A percentile compares a stretch with the other conserved stretches of the same genome.
These are phyloP conservation scores for Scartelaos histophorus DNA, from an alignment of 2,113 vertebrate species.

Conservation along the genomic window DNA sequence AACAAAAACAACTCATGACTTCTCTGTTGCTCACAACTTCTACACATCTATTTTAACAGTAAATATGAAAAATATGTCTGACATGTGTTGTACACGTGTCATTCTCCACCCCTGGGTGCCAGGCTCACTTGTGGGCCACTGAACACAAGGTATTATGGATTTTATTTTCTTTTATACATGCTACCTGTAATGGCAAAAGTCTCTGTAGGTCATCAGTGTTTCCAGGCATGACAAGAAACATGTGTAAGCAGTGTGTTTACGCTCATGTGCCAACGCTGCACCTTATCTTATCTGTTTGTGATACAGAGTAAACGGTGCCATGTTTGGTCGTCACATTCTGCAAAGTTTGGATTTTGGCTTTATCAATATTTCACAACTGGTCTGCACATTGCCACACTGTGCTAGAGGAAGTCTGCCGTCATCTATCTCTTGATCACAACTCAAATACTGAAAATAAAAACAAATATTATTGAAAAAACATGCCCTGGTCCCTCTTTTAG, in stretches of 20 bases:
- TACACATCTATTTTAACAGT: not conserved
- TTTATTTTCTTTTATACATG: slow-evolving; percentile 25
- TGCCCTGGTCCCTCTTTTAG: too few relatives aligned
- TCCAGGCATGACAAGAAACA: slow-evolving; percentile 39
- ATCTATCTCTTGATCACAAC: slow-evolving; percentile 46
- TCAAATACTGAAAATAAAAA: slow-evolving; percentile 69
- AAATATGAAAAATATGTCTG: not conserved
- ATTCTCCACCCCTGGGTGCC: slow-evolving; percentile 1
- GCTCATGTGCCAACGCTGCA: slow-evolving; percentile 19
- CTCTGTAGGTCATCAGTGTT: slow-evolving; percentile 43
- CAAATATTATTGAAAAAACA: not conserved
- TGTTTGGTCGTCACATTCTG: slow-evolving; percentile 42
- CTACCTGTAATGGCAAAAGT: slow-evolving; percentile 49
- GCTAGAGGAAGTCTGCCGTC: slow-evolving; percentile 46
- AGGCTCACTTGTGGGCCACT: not conserved
- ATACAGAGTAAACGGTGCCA: slow-evolving; percentile 50
- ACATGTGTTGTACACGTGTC: not conserved
- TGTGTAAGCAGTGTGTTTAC: slow-evolving; percentile 54
- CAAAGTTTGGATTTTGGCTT: slow-evolving; percentile 46
- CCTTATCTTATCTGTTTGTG: slow-evolving; percentile 58
- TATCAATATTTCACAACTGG: slow-evolving; percentile 72
- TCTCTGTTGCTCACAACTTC: not conserved
- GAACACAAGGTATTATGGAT: not conserved
- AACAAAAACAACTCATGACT: slow-evolving; percentile 14
- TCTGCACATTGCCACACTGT: slow-evolving; percentile 46